Conservation (phyloP, 2,888 invertebrate species). For the Autographa gamma region DNA sequence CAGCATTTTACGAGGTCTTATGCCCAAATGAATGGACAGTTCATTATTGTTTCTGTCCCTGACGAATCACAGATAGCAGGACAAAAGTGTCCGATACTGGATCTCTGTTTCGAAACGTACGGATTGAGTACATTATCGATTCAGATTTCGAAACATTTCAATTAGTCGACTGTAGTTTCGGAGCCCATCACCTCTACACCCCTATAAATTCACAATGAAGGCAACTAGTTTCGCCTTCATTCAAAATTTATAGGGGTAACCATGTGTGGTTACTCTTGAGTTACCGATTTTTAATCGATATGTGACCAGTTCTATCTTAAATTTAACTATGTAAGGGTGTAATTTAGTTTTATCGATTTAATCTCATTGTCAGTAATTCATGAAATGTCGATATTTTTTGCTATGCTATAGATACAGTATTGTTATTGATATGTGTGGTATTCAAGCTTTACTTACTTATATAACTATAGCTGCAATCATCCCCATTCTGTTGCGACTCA, state of each 20-base stretch:
- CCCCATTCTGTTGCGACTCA: constrained; percentile 87
- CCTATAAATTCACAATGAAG: constrained; percentile 43
- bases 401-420: too few species aligned
- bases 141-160: constrained; percentile 67
- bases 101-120: constrained; percentile 19
- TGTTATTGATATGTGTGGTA: neutral
- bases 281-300: constrained; percentile 3
- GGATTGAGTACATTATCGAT: constrained; percentile 61
- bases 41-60: neutral
- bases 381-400: too few species aligned
- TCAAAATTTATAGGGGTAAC: constrained; percentile 5
- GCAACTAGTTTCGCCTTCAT: constrained; percentile 13
- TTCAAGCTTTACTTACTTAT: constrained; percentile 81
- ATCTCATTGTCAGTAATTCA: neutral
- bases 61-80: neutral
- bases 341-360: neutral
- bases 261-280: neutral
- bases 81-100: constrained; percentile 20
- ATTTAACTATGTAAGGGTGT: neutral
- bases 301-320: neutral
- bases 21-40: neutral
- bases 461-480: constrained; percentile 88
- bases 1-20: constrained; percentile 1
- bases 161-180: constrained; percentile 44
- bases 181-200: constrained; percentile 6